A percentile compares a stretch with the other conserved stretches of the same genome.
These are phyloP conservation scores for Metacarcinus magister DNA, from an alignment of 2,888 invertebrate species.

Conservation along the genomic window DNA sequence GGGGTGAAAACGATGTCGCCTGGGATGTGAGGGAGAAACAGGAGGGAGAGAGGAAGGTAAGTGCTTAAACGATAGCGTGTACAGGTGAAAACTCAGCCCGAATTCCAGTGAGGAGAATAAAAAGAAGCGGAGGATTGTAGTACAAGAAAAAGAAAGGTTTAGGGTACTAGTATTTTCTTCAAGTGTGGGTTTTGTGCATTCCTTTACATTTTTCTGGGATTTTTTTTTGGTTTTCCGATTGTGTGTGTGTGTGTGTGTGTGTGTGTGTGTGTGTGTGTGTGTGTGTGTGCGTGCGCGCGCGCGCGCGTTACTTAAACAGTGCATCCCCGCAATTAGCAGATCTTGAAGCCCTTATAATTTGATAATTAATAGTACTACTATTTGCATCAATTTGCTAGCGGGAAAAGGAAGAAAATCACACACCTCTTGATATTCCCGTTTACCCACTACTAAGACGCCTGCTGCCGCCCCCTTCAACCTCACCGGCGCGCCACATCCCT, in stretches of 20 bases:
- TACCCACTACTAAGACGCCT: not conserved
- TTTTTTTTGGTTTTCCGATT: not conserved
- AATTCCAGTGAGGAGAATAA: not conserved
- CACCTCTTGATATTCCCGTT: not conserved
- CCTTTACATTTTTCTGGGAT: not conserved
- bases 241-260: not conserved
- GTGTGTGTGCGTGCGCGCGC: not conserved
- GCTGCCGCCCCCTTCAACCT: not conserved
- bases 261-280: too few species aligned
- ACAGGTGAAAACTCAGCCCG: not conserved
- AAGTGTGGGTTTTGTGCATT: not conserved
- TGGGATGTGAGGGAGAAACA: not conserved
- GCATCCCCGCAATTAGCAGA: not conserved
- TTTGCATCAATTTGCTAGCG: not conserved
- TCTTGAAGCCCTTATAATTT: not conserved
- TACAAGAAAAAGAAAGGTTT: not conserved
- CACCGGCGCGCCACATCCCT: not conserved
- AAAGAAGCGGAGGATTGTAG: not conserved
- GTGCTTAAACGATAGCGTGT: not conserved
- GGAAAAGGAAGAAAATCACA: not conserved
- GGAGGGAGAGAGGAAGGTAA: not conserved
- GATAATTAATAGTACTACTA: not conserved
- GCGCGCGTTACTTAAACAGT: not conserved
- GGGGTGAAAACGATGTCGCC: not conserved
- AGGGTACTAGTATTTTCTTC: not conserved